phyloP scores from a whole-genome alignment of 2,888 invertebrate genomes.

The Scaptomyza polygonia region DNA sequence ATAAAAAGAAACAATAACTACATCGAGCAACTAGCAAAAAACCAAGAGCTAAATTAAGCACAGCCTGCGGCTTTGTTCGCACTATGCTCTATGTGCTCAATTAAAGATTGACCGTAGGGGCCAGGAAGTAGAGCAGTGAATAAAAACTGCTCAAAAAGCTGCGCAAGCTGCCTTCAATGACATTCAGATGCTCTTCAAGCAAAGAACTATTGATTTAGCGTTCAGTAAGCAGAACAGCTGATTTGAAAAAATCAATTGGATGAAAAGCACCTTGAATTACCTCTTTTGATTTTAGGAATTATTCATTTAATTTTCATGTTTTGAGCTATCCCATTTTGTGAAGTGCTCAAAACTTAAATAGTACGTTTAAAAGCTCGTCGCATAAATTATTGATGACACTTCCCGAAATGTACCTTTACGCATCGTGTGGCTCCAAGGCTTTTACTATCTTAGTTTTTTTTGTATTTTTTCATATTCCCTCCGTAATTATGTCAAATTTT shows the following conservation, averaged over 20 bases:
- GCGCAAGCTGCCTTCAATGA: not conserved
- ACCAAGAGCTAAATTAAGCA: slow-evolving; percentile 30
- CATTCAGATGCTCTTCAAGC: slow-evolving; percentile 10
- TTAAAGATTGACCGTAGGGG: slow-evolving; percentile 43
- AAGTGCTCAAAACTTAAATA: not conserved
- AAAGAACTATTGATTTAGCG: not conserved
- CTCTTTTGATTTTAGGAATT: not conserved
- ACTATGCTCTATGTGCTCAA: slow-evolving; percentile 50
- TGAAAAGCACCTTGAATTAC: not conserved
- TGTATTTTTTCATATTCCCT: not conserved
- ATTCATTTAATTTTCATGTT: not conserved
- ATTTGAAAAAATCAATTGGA: too few relatives aligned
- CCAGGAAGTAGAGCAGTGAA: slow-evolving; percentile 32
- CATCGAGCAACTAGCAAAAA: slow-evolving; percentile 13
- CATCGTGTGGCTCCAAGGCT: not conserved
- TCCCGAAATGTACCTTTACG: not conserved
- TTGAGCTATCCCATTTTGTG: not conserved
- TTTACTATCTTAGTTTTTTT: not conserved
- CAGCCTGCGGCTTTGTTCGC: slow-evolving; percentile 56
- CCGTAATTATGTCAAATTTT: slow-evolving; percentile 11
- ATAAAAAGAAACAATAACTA: slow-evolving; percentile 12
- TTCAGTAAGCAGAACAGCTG: too few relatives aligned
- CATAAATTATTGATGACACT: not conserved
- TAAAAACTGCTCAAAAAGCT: slow-evolving; percentile 32
- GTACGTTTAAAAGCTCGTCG: not conserved